phyloP scores from a whole-genome alignment of 1,140 invertebrate species.

The Zophobas atratus region DNA sequence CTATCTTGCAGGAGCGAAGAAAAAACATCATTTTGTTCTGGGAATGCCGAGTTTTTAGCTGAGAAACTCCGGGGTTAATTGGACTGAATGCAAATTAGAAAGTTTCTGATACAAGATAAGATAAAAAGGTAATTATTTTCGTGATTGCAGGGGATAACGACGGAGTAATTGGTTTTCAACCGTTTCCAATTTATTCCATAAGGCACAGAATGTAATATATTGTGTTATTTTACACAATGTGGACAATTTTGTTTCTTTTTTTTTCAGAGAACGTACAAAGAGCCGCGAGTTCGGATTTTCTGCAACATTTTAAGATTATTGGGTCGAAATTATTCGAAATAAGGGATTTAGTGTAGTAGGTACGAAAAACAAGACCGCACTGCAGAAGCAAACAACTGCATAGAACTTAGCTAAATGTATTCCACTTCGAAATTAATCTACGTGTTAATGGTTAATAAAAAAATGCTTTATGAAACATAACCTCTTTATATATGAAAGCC shows the following conservation, averaged over 20 bases:
- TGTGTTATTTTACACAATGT: not conserved
- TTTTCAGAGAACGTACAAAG: too few relatives aligned
- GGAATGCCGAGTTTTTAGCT: conserved; percentile 19
- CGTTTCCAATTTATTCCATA: conserved; percentile 42
- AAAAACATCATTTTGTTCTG: not conserved
- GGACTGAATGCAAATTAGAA: conserved; percentile 54
- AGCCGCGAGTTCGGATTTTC: too few relatives aligned
- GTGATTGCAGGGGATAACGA: conserved; percentile 52
- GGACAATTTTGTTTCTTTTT: not conserved
- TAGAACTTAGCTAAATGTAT: too few relatives aligned
- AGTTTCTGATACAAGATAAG: conserved; percentile 53
- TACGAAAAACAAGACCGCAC: too few relatives aligned
- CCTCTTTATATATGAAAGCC: too few relatives aligned
- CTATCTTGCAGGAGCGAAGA: conserved; percentile 9
- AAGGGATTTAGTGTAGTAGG: too few relatives aligned
- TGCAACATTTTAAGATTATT: too few relatives aligned
- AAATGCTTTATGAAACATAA: too few relatives aligned
- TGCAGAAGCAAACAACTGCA: too few relatives aligned
- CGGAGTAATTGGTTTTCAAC: conserved; percentile 49
- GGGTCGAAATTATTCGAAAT: too few relatives aligned
- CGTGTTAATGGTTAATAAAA: too few relatives aligned
- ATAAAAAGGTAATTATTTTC: conserved; percentile 58
- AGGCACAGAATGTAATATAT: not conserved
- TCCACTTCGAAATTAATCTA: too few relatives aligned
- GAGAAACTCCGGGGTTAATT: conserved; percentile 40